A percentile compares a stretch with the other conserved stretches of the same genome.
Conservation (phyloP, 2,113 vertebrate genomes). For the Syrrhaptes paradoxus region DNA sequence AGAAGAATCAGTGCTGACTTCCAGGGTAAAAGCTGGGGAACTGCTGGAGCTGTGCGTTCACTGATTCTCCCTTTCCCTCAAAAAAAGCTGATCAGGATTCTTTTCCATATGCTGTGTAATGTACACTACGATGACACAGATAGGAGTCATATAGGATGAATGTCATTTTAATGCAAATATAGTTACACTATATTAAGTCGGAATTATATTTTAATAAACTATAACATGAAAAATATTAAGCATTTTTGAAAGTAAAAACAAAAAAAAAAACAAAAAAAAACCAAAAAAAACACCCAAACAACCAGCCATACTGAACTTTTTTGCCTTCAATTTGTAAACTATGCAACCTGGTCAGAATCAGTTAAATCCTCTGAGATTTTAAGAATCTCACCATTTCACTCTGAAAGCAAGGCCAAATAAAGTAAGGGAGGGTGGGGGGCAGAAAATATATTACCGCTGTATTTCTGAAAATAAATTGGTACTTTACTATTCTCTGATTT, state of each 20-base stretch:
- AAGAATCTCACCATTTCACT: neutral
- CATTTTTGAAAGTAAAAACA: neutral
- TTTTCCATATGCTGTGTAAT: neutral
- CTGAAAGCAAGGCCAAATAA: neutral
- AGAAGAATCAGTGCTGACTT: neutral
- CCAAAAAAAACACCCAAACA: no score
- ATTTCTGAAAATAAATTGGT: neutral
- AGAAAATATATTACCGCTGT: neutral
- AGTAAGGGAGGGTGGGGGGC: neutral
- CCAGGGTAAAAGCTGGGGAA: neutral
- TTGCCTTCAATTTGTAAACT: neutral
- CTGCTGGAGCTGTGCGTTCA: neutral
- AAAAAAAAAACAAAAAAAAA: neutral
- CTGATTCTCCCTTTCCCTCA: neutral
- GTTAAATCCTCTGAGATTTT: neutral
- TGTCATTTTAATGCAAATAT: neutral
- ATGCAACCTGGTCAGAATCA: neutral
- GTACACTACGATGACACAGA: neutral
- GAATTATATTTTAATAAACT: neutral
- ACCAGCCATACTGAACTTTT: neutral
- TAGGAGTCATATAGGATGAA: neutral
- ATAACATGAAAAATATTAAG: neutral
- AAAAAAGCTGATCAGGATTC: neutral
- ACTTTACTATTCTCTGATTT: neutral
- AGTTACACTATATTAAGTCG: neutral